Evolutionary conservation across 1,140 invertebrate species (phyloP).

Genomic region (Drosophila virilis): DNA sequence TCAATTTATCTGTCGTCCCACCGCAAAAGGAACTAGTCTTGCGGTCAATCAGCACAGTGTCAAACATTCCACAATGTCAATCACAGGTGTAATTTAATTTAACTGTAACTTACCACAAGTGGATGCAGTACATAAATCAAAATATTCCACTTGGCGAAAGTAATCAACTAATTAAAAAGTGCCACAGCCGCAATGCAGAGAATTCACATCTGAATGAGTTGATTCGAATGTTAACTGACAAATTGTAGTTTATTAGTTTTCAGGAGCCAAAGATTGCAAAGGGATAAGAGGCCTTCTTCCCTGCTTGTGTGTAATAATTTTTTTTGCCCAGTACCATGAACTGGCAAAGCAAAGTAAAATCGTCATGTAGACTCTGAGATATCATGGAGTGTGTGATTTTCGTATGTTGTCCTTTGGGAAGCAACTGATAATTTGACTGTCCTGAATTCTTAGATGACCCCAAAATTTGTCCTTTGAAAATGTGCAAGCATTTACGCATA

Average conservation of each 20-base stretch:
- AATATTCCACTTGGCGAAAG: constrained; percentile 3
- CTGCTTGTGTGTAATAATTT: no score
- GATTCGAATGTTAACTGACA: constrained; percentile 15
- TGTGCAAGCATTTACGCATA: no score
- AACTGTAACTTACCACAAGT: constrained; percentile 25
- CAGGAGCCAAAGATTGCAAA: no score
- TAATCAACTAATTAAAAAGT: constrained; percentile 34
- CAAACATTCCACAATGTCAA: constrained; percentile 27
- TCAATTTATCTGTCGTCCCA: constrained; percentile 22
- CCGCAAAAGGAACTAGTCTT: constrained; percentile 31
- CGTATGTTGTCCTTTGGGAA: no score
- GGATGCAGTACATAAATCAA: not conserved
- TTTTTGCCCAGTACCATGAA: no score
- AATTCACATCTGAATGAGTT: not conserved
- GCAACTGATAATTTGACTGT: no score
- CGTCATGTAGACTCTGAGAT: no score
- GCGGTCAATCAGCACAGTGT: constrained; percentile 25
- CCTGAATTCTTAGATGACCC: no score
- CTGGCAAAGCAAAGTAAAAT: no score
- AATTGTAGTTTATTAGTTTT: constrained; percentile 37
- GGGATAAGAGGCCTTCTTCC: no score
- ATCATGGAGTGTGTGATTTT: no score
- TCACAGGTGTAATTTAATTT: constrained; percentile 46
- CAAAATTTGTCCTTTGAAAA: no score
- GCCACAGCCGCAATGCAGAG: constrained; percentile 29